A percentile compares a stretch with the other conserved stretches of the same genome.
These are phyloP conservation scores for Mesochorus sp. DNA, from an alignment of 2,888 invertebrate genomes.

Conservation along the genomic window DNA sequence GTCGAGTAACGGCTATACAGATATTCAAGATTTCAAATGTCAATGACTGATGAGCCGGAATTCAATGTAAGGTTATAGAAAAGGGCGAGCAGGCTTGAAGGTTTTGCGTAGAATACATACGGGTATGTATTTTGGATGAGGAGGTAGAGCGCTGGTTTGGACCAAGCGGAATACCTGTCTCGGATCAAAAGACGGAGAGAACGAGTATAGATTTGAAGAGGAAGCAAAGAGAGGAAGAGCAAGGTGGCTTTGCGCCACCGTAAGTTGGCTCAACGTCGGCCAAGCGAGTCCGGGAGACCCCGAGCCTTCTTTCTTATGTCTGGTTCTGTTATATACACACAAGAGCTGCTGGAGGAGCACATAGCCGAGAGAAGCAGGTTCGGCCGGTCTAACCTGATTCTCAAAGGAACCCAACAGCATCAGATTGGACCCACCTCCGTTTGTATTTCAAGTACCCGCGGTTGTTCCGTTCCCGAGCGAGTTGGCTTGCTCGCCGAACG, in stretches of 20 bases:
- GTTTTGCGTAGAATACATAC: too few species aligned
- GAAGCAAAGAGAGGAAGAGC: slow-evolving; percentile 62
- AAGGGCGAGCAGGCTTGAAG: too few species aligned
- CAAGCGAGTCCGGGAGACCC: slow-evolving; percentile 50
- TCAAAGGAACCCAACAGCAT: slow-evolving; percentile 79
- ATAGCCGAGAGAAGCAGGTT: slow-evolving; percentile 79
- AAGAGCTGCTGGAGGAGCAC: slow-evolving; percentile 70
- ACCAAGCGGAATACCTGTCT: too few species aligned
- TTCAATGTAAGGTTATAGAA: background rate
- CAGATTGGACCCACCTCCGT: slow-evolving; percentile 81
- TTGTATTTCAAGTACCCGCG: slow-evolving; percentile 80
- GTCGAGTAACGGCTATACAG: background rate
- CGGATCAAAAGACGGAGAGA: background rate
- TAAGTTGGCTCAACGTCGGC: slow-evolving; percentile 53
- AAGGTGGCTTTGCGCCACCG: slow-evolving; percentile 50
- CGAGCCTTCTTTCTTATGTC: slow-evolving; percentile 47
- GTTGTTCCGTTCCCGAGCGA: slow-evolving; percentile 3
- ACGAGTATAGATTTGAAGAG: slow-evolving; percentile 34
- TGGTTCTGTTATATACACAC: slow-evolving; percentile 21
- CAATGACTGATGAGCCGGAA: background rate
- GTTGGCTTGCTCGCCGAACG: slow-evolving; percentile 62
- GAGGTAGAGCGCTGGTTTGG: too few species aligned
- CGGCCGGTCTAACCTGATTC: slow-evolving; percentile 83
- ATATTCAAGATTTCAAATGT: too few species aligned
- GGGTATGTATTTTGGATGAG: too few species aligned